Evolutionary conservation across 2,888 invertebrate species (phyloP).

Genomic region (Glyphotaelius pellucidus): DNA sequence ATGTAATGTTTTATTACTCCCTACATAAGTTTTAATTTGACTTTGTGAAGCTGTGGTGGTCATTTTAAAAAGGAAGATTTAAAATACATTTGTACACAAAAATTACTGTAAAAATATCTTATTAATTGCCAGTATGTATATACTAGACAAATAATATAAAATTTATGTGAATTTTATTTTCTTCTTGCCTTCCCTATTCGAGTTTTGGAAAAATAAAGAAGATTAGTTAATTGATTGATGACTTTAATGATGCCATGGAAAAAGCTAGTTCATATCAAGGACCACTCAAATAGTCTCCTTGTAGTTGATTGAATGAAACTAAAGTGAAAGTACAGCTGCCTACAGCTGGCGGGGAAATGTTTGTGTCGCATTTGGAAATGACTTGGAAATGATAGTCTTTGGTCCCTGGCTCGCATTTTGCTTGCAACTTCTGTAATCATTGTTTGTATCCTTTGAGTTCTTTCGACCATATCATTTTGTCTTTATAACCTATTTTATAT

Average conservation of each 20-base stretch:
- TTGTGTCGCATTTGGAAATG: slow-evolving; percentile 66
- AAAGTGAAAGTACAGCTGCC: slow-evolving; percentile 65
- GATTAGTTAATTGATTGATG: slow-evolving; percentile 33
- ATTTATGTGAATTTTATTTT: slow-evolving; percentile 4
- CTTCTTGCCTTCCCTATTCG: neutral
- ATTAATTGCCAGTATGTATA: neutral
- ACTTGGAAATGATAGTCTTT: slow-evolving; percentile 68
- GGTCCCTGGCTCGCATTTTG: slow-evolving; percentile 72
- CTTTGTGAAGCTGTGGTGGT: neutral
- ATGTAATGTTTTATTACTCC: neutral
- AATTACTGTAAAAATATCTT: neutral
- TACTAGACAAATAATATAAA: neutral
- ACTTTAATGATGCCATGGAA: slow-evolving; percentile 19
- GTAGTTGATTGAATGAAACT: slow-evolving; percentile 68
- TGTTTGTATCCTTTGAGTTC: slow-evolving; percentile 69
- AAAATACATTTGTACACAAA: neutral
- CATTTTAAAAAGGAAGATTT: neutral
- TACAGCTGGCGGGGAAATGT: slow-evolving; percentile 67
- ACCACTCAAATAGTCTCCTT: slow-evolving; percentile 87
- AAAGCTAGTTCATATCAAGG: slow-evolving; percentile 78
- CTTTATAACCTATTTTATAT: slow-evolving; percentile 67
- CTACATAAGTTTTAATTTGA: neutral
- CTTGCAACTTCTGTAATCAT: slow-evolving; percentile 68
- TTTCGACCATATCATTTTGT: slow-evolving; percentile 67
- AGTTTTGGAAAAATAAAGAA: slow-evolving; percentile 5